Evolutionary conservation across 1,140 invertebrate species (phyloP), one percentile per base, ranked within the genome.

Genomic region (Cydia strobilella): DNA sequence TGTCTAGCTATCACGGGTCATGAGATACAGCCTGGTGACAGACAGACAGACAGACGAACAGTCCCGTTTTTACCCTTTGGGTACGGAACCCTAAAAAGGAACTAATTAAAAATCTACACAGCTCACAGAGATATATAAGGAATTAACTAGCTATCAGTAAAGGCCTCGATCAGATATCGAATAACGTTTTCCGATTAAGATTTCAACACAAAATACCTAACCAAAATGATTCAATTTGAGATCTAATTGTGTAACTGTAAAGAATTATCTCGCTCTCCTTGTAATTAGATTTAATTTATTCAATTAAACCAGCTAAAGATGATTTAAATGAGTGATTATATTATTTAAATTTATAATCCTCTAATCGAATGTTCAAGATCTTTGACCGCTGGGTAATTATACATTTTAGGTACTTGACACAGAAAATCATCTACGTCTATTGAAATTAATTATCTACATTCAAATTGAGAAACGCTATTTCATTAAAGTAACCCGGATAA

Each of bases 321-420:
- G 20, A 59, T 59, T 59, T 59, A n/a, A 59, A 59, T 23, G 54
- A 59, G 54, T 23, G 54, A 59, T 59, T 59, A 59, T 59, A 59
- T 23, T 23, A 59, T 23, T 59, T 59, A 59, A 23, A 59, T 59
- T 59, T 23, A 59, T 59, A 59, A 59, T 59, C 20, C 54, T 59
- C 54, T 59, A 59, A 59, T 59, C 18, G 0, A 23, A 59, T 10
- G 20, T 23, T 59, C 10, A 59, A 45, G 18, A 23, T 59, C 7
- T 59, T 23, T 59, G 54, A 23, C 20, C 18, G 20, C 10, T 10
- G n/a, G 15, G n/a, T 18, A 54, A 54, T 23, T 20, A 9, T 23
- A 59, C 54, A 7, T 3, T 59, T 59, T 23, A 51, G 15, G 5
- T 7, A 2, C n/a, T 51, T 51, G 15, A 7, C 18, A 6, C n/a